phyloP scores from a whole-genome alignment of 2,113 vertebrate genomes.

The Laterallus jamaicensis region DNA sequence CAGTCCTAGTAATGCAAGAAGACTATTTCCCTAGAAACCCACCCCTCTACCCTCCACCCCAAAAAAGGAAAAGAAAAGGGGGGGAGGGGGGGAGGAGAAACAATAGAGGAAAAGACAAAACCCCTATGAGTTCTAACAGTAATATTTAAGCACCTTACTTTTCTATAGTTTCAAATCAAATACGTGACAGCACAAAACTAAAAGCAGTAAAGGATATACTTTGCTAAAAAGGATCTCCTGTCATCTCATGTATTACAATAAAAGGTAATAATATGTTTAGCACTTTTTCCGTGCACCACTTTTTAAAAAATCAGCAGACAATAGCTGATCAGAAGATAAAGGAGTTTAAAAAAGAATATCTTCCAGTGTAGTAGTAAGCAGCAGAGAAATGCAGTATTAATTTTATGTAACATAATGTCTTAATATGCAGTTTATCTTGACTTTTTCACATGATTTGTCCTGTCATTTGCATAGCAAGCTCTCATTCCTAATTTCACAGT shows the following conservation, averaged over 20 bases:
- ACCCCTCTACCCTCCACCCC: conserved; percentile 61
- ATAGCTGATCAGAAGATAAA: conserved; percentile 82
- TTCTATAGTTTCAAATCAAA: conserved; percentile 80
- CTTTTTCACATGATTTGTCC: conserved; percentile 94
- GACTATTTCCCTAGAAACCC: conserved; percentile 78
- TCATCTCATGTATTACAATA: conserved; percentile 79
- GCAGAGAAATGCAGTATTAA: conserved; percentile 86
- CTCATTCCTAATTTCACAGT: conserved; percentile 98
- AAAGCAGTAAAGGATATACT: conserved; percentile 80
- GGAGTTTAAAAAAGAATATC: conserved; percentile 62
- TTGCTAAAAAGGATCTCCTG: conserved; percentile 80
- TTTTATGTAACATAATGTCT: conserved; percentile 89
- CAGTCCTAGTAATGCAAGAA: conserved; percentile 81
- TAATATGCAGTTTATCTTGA: conserved; percentile 95
- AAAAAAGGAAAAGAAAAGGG: conserved; percentile 42
- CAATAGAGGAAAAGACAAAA: conserved; percentile 74
- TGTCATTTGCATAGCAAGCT: conserved; percentile 92
- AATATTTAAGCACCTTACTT: conserved; percentile 79
- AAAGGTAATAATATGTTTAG: conserved; percentile 85
- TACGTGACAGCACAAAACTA: conserved; percentile 78
- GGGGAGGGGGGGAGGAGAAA: not conserved
- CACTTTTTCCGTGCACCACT: conserved; percentile 74
- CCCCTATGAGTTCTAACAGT: conserved; percentile 70
- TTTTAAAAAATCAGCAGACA: conserved; percentile 72
- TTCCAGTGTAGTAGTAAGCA: conserved; percentile 76